A percentile compares a stretch with the other conserved stretches of the same genome.
Evolutionary conservation across 2,113 vertebrate species (phyloP).

Genomic region (Trachemys scripta): DNA sequence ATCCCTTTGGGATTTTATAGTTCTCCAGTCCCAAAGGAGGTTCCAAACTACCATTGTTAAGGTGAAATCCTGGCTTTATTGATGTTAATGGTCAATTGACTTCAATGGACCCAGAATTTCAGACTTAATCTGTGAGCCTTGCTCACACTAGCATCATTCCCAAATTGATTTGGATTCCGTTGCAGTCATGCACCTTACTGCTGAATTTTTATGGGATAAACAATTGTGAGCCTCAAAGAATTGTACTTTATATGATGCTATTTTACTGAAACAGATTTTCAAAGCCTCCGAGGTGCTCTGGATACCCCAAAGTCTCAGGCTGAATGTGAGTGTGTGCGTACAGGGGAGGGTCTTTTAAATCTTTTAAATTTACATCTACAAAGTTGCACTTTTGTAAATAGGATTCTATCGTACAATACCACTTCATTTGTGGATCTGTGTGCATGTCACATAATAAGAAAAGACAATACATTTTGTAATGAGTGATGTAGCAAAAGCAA

Average conservation of each 20-base stretch:
- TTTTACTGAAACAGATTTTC: not conserved
- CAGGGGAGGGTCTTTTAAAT: not conserved
- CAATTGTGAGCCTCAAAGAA: not conserved
- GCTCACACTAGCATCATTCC: not conserved
- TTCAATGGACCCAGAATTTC: not conserved
- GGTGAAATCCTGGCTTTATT: not conserved
- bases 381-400: not conserved
- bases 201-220: not conserved
- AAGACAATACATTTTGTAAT: not conserved
- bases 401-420: not conserved
- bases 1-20: not conserved
- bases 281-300: not conserved
- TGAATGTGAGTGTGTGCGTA: not conserved
- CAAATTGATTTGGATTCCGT: not conserved
- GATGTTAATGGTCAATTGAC: not conserved
- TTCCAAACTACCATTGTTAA: not conserved
- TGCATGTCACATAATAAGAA: not conserved
- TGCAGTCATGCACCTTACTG: not conserved
- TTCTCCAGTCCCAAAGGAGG: not conserved
- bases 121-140: not conserved
- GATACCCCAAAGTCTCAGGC: not conserved
- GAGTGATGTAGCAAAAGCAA: not conserved
- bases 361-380: not conserved
- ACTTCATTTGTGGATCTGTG: not conserved
- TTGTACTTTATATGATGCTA: not conserved